These are phyloP conservation scores for Pithys albifrons DNA, from an alignment of 2,113 vertebrate species.

Conservation along the genomic window DNA sequence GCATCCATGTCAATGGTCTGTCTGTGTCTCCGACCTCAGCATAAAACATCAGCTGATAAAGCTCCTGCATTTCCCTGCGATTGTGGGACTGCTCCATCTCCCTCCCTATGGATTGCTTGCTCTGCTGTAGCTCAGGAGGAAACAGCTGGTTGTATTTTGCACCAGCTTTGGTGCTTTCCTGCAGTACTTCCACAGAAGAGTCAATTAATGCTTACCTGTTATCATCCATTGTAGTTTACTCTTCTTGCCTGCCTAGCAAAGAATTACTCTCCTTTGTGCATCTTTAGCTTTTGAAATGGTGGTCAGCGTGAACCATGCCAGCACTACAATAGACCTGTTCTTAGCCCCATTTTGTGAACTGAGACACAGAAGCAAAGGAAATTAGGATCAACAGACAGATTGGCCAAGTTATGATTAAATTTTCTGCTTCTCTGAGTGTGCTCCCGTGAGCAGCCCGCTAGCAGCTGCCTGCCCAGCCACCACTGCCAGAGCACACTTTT, in stretches of 20 bases:
- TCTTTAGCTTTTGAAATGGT: background rate
- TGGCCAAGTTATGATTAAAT: background rate
- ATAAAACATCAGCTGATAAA: background rate
- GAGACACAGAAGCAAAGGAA: background rate
- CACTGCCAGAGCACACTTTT: background rate
- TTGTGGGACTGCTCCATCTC: background rate
- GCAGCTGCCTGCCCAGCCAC: rapidly evolving
- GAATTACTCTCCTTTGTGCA: background rate
- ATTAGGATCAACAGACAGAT: background rate
- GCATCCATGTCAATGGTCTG: background rate
- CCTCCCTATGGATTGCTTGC: background rate
- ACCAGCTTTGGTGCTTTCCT: background rate
- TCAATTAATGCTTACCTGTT: background rate
- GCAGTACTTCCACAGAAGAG: background rate
- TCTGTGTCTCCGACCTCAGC: background rate
- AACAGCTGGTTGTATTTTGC: background rate
- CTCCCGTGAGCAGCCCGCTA: rapidly evolving
- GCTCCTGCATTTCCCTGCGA: background rate
- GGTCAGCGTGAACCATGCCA: background rate
- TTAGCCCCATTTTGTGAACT: background rate
- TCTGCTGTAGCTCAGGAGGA: background rate
- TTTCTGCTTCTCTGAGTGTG: background rate
- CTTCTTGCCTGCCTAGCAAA: background rate
- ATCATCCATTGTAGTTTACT: background rate
- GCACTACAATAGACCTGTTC: background rate